A percentile compares a stretch with the other conserved stretches of the same genome.
phyloP scores from a whole-genome alignment of 2,797 vertebrate species.

The Sebastolobus alascanus region DNA sequence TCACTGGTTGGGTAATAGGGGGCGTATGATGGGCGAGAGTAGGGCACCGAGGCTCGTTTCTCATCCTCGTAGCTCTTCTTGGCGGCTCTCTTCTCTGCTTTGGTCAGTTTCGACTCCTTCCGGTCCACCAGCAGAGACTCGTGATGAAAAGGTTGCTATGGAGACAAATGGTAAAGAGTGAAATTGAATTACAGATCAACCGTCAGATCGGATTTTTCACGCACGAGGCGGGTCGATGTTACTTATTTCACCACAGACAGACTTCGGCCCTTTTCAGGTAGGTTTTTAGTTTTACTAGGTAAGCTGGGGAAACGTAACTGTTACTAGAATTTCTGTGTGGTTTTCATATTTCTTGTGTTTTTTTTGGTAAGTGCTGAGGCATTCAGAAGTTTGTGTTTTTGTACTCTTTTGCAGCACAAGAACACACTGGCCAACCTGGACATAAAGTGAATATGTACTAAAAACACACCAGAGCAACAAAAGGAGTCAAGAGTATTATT shows the following conservation, averaged over 20 bases:
- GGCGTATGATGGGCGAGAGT: slow-evolving; percentile 95
- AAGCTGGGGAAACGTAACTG: neutral
- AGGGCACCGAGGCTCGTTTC: slow-evolving; percentile 96
- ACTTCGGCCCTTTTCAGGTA: neutral
- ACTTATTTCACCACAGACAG: neutral
- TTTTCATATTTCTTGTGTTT: neutral
- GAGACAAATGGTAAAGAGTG: slow-evolving; percentile 17
- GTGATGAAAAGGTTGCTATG: slow-evolving; percentile 95
- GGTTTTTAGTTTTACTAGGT: neutral
- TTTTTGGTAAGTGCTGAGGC: neutral
- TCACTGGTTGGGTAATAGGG: slow-evolving; percentile 97
- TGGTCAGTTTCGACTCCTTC: slow-evolving; percentile 98
- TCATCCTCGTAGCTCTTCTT: slow-evolving; percentile 99
- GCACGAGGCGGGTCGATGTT: neutral
- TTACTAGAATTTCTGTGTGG: neutral
- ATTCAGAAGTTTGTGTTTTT: neutral
- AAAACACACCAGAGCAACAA: neutral
- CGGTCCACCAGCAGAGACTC: slow-evolving; percentile 97
- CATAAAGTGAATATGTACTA: neutral
- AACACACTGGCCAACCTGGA: neutral
- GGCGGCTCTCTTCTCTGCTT: slow-evolving; percentile 98
- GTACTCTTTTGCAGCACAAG: neutral
- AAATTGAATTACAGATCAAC: neutral
- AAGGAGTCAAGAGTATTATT: neutral
- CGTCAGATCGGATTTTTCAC: neutral